These are phyloP conservation scores for Caenorhabditis sp. DNA, from an alignment of 2,888 invertebrate species.

Conservation along the genomic window DNA sequence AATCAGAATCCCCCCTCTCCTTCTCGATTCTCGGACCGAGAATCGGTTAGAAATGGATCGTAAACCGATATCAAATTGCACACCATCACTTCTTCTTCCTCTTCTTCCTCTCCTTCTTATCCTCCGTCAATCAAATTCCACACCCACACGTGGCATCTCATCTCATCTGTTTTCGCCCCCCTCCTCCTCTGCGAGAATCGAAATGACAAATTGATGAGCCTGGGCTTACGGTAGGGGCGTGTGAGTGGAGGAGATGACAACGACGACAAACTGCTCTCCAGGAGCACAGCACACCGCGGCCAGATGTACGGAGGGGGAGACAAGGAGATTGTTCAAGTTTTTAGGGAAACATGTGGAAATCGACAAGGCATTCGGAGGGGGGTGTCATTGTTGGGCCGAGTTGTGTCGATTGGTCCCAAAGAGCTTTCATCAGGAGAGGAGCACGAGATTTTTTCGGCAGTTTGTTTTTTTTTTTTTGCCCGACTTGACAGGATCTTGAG, in stretches of 20 bases:
- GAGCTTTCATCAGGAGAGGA: too few relatives aligned
- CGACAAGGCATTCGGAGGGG: slow-evolving; percentile 27
- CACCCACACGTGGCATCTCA: not conserved
- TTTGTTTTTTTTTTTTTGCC: too few relatives aligned
- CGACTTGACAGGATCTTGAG: too few relatives aligned
- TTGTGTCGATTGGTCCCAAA: not conserved
- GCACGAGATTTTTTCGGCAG: too few relatives aligned
- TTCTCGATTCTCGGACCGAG: too few relatives aligned
- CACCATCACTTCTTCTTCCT: too few relatives aligned
- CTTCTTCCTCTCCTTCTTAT: not conserved
- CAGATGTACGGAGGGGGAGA: too few relatives aligned
- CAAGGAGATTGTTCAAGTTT: slow-evolving; percentile 3
- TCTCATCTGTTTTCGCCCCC: not conserved
- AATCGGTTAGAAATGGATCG: too few relatives aligned
- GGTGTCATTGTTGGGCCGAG: too few relatives aligned
- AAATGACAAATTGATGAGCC: slow-evolving; percentile 51
- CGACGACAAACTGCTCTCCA: slow-evolving; percentile 23
- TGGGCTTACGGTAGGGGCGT: slow-evolving; percentile 41
- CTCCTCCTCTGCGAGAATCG: slow-evolving; percentile 22
- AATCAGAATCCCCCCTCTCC: too few relatives aligned
- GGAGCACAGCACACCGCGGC: too few relatives aligned
- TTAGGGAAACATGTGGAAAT: slow-evolving; percentile 49
- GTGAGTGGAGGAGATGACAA: slow-evolving; percentile 29
- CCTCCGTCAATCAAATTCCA: not conserved
- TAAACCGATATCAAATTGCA: too few relatives aligned